Evolutionary conservation across 2,797 vertebrate genomes (phyloP).

Genomic region (Fratercula arctica): DNA sequence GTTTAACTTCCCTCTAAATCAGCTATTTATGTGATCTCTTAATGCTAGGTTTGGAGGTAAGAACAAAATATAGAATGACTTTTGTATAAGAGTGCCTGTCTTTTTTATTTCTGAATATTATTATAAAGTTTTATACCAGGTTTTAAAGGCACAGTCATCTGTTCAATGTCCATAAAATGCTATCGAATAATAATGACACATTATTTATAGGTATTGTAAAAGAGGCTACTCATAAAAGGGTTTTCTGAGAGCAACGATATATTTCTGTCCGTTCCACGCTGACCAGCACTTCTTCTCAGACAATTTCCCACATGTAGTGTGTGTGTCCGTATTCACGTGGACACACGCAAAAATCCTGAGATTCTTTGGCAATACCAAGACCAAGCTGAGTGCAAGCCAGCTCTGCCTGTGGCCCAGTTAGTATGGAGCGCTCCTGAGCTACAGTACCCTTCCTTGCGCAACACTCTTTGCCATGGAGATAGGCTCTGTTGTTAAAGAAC

Average conservation of each 20-base stretch:
- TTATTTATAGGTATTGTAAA: neutral
- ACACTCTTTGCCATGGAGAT: neutral
- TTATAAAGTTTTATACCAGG: neutral
- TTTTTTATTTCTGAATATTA: neutral
- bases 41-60: neutral
- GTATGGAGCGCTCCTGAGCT: neutral
- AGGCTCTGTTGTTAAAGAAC: neutral
- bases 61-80: neutral
- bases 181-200: neutral
- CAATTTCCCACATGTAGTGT: neutral
- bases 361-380: neutral
- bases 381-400: neutral
- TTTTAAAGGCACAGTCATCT: neutral
- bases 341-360: neutral
- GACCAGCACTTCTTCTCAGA: neutral
- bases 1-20: neutral
- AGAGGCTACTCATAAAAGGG: neutral
- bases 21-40: neutral
- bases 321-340: rapidly evolving
- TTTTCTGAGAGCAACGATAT: neutral
- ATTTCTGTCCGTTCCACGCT: neutral
- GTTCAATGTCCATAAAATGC: neutral
- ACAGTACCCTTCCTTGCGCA: neutral
- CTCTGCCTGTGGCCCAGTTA: neutral
- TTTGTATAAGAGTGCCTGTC: neutral